Evolutionary conservation across 2,113 vertebrate genomes (phyloP).

Genomic region (Regulus satrapa): DNA sequence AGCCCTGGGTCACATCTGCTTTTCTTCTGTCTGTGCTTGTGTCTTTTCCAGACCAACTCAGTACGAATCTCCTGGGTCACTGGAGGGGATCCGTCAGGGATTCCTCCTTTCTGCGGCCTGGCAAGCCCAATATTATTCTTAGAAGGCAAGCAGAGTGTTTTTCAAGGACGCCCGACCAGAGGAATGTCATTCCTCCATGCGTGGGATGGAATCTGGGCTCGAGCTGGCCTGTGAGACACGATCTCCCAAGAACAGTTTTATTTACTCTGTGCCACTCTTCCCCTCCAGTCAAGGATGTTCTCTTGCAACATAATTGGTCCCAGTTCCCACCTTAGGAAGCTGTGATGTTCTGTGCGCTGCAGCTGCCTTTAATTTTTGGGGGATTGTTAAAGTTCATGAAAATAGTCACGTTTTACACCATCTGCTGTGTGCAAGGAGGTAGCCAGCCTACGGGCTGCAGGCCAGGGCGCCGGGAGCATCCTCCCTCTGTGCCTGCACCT

Average conservation of each 20-base stretch:
- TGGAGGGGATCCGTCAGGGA: background rate
- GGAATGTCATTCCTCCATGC: background rate
- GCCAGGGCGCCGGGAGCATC: fast-evolving
- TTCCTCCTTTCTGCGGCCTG: background rate
- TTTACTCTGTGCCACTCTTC: conserved; percentile 34
- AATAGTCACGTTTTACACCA: background rate
- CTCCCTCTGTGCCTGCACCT: background rate
- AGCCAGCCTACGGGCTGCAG: fast-evolving
- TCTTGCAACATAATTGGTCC: conserved; percentile 45
- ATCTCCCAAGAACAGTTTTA: conserved; percentile 12
- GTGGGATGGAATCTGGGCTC: conserved; percentile 34
- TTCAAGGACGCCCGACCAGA: conserved; percentile 3
- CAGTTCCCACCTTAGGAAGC: conserved; percentile 33
- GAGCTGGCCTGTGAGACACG: background rate
- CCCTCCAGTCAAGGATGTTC: conserved; percentile 52
- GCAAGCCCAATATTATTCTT: background rate
- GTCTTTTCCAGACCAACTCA: background rate
- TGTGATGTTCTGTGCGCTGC: background rate
- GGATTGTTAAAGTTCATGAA: conserved; percentile 1
- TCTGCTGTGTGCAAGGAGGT: background rate
- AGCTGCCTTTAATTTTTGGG: background rate
- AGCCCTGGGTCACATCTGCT: background rate
- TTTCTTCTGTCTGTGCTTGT: background rate
- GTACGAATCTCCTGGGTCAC: background rate
- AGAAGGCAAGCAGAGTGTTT: conserved; percentile 26